A percentile compares a stretch with the other conserved stretches of the same genome.
Conservation (phyloP, 2,888 invertebrate species). For the Automeris io region DNA sequence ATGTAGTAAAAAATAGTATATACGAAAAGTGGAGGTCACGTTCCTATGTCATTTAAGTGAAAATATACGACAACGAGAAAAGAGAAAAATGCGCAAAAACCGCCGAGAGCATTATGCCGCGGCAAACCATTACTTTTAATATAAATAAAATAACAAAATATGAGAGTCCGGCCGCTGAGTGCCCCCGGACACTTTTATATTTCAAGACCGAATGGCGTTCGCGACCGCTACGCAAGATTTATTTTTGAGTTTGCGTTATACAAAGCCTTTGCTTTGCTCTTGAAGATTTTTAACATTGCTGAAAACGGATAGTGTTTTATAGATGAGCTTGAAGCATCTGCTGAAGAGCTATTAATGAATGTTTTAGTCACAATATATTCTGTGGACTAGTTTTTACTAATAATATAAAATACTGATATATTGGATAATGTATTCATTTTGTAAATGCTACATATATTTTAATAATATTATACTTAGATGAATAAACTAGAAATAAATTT, state of each 20-base stretch:
- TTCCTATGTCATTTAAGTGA: conserved; percentile 74
- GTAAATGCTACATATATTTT: no score
- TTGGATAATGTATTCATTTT: no score
- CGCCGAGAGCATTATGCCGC: conserved; percentile 68
- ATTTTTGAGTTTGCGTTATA: conserved; percentile 16
- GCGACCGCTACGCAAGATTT: conserved; percentile 30
- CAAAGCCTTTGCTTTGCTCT: conserved; percentile 9
- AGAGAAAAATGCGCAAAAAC: conserved; percentile 72
- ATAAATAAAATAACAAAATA: conserved; percentile 78
- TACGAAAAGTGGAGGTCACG: conserved; percentile 60
- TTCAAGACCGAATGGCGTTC: conserved; percentile 43
- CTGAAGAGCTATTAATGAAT: no score
- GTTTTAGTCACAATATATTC: no score
- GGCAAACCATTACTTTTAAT: conserved; percentile 75
- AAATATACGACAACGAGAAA: conserved; percentile 70
- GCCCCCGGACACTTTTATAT: conserved; percentile 74
- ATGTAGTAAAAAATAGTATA: conserved; percentile 40
- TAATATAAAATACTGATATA: no score
- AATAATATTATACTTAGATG: no score
- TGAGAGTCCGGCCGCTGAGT: conserved; percentile 75
- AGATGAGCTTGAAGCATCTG: no score
- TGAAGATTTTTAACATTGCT: conserved; percentile 13
- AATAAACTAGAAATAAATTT: no score
- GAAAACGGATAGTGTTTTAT: conserved; percentile 11
- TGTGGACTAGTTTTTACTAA: no score